These are phyloP conservation scores for Thalpophila matura DNA, from an alignment of 2,888 invertebrate species.

Conservation along the genomic window DNA sequence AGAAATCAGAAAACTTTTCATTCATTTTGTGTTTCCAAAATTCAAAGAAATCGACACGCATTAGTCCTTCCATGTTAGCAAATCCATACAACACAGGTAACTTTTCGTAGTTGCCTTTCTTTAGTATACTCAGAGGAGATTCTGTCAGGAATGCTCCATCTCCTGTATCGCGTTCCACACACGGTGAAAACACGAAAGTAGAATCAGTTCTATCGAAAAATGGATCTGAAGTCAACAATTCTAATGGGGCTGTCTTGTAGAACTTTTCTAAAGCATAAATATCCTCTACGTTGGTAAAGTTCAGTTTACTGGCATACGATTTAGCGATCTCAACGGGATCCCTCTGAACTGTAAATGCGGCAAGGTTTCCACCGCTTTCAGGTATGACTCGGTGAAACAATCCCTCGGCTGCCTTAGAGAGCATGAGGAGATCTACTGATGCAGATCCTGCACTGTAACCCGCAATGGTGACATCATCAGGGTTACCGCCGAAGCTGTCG, in stretches of 20 bases:
- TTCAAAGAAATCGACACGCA: slow-evolving; percentile 66
- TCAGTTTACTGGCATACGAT: slow-evolving; percentile 61
- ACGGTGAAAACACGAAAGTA: slow-evolving; percentile 62
- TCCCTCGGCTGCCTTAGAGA: slow-evolving; percentile 69
- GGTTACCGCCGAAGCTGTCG: slow-evolving; percentile 73
- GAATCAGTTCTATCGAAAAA: slow-evolving; percentile 58
- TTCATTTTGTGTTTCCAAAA: slow-evolving; percentile 72
- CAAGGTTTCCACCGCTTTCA: slow-evolving; percentile 72
- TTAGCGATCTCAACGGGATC: slow-evolving; percentile 73
- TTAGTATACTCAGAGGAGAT: slow-evolving; percentile 70
- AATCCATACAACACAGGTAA: slow-evolving; percentile 75
- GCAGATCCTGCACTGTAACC: slow-evolving; percentile 73
- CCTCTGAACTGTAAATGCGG: slow-evolving; percentile 64
- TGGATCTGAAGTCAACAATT: slow-evolving; percentile 60
- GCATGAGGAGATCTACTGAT: slow-evolving; percentile 70
- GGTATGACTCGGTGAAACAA: slow-evolving; percentile 73
- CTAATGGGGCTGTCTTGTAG: slow-evolving; percentile 66
- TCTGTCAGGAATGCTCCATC: slow-evolving; percentile 67
- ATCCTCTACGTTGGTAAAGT: slow-evolving; percentile 68
- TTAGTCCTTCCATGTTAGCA: slow-evolving; percentile 75
- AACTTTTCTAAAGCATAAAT: slow-evolving; percentile 72
- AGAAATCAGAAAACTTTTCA: slow-evolving; percentile 75
- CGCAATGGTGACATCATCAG: slow-evolving; percentile 73
- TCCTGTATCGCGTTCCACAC: slow-evolving; percentile 54
- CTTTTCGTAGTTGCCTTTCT: slow-evolving; percentile 64